Evolutionary conservation across 2,888 invertebrate genomes (phyloP).

Genomic region (Neelides folsomi): DNA sequence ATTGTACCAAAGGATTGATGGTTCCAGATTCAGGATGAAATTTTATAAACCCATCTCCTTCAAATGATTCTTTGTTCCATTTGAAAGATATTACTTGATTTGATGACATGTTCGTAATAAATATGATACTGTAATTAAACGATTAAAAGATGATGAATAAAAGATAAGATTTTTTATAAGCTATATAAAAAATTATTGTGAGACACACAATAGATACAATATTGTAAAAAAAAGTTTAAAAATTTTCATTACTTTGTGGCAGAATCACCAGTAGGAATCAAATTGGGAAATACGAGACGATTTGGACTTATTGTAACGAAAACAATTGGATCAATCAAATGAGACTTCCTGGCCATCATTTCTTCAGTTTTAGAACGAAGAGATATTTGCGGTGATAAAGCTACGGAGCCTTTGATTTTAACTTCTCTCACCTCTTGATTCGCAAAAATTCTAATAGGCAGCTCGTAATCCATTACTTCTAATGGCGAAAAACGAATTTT

Average conservation of each 20-base stretch:
- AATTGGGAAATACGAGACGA: constrained; percentile 16
- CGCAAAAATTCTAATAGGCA: constrained; percentile 11
- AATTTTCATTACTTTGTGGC: constrained; percentile 12
- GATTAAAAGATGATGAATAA: background rate
- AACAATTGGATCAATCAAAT: constrained; percentile 15
- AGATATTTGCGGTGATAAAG: constrained; percentile 8
- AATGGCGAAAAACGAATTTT: constrained; percentile 26
- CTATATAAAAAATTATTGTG: too few species aligned
- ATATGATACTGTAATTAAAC: too few species aligned
- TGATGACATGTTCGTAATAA: constrained; percentile 22
- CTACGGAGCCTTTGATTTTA: constrained; percentile 11
- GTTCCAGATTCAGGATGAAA: constrained; percentile 23
- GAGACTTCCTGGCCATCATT: constrained; percentile 7
- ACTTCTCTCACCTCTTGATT: constrained; percentile 11
- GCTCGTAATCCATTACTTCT: constrained; percentile 18
- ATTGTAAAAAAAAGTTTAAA: too few species aligned
- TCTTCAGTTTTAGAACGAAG: constrained; percentile 9
- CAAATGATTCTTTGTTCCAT: constrained; percentile 20
- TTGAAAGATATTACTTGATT: constrained; percentile 21
- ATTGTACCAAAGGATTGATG: too few species aligned
- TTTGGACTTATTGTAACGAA: constrained; percentile 20
- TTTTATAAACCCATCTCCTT: constrained; percentile 23
- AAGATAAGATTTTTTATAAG: too few species aligned
- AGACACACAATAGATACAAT: too few species aligned
- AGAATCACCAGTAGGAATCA: constrained; percentile 24